Conservation (phyloP, 2,888 invertebrate genomes). For the Epiblema foenella region DNA sequence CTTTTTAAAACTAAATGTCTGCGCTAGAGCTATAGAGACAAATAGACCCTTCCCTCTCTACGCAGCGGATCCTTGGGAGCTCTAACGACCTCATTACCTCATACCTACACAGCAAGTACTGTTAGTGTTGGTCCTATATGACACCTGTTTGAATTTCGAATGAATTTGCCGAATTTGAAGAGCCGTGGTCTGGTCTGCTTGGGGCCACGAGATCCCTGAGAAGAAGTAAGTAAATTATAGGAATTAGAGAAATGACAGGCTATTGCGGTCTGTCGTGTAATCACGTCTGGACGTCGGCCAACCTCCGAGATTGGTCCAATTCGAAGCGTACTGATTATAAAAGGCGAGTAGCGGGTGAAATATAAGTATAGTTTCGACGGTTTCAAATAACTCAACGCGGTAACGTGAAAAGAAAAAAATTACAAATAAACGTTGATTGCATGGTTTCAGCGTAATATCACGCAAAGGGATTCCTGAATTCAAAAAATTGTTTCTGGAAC, state of each 20-base stretch:
- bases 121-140: too few species aligned
- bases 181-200: neutral
- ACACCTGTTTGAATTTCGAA: neutral
- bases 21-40: too few species aligned
- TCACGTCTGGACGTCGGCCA: conserved; percentile 25
- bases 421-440: conserved; percentile 9
- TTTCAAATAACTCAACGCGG: neutral
- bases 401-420: conserved; percentile 6
- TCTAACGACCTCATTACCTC: too few species aligned
- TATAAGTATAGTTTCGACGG: neutral
- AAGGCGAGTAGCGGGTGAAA: neutral
- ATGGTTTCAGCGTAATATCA: too few species aligned
- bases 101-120: too few species aligned
- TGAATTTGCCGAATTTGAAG: neutral
- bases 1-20: neutral
- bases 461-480: too few species aligned
- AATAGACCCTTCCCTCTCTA: too few species aligned
- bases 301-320: conserved; percentile 13
- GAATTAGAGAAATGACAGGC: conserved; percentile 28
- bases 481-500: too few species aligned
- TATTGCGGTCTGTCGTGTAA: conserved; percentile 15
- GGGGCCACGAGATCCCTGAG: neutral
- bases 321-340: conserved; percentile 10
- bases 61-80: too few species aligned
- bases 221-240: conserved; percentile 17